Conservation (phyloP, 92 coral and sea anemone species). For the Epizoanthus scotinus region DNA sequence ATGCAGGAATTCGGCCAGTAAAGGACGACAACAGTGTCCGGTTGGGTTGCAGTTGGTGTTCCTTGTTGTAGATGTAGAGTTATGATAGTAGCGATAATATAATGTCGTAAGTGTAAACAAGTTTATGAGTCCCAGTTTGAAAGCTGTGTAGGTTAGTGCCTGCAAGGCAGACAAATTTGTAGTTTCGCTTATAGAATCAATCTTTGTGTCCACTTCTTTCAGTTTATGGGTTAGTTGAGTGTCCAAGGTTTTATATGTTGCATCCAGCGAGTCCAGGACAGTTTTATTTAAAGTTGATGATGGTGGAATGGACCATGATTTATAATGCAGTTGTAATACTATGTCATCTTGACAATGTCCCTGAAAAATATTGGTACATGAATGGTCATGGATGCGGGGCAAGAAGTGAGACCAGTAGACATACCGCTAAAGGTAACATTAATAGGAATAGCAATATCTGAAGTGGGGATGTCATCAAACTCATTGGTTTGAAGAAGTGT, state of each 20-base stretch:
- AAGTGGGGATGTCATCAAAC: slow-evolving; percentile 33
- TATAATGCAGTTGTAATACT: too few relatives aligned
- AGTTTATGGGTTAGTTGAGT: slow-evolving; percentile 1
- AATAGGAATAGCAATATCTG: slow-evolving; percentile 51
- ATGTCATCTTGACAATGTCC: background rate
- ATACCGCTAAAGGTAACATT: slow-evolving; percentile 32
- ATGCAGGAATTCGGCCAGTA: too few relatives aligned
- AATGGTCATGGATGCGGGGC: slow-evolving; percentile 41
- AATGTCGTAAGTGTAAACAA: too few relatives aligned
- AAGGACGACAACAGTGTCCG: too few relatives aligned
- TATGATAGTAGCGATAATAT: too few relatives aligned
- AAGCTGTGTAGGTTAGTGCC: too few relatives aligned
- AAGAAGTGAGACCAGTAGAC: slow-evolving; percentile 39
- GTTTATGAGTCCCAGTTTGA: too few relatives aligned
- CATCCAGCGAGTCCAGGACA: slow-evolving; percentile 25
- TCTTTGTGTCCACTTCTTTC: background rate
- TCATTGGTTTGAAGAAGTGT: slow-evolving; percentile 8
- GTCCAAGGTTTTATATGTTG: slow-evolving; percentile 2
- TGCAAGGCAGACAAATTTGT: background rate
- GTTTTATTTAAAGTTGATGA: slow-evolving; percentile 13
- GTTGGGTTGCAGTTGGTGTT: too few relatives aligned
- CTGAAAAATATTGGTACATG: slow-evolving; percentile 38
- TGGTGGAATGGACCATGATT: background rate
- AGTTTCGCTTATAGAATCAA: background rate
- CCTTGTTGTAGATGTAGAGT: too few relatives aligned